A percentile compares a stretch with the other conserved stretches of the same genome.
Evolutionary conservation across 2,888 invertebrate species (phyloP).

Genomic region (Tenodera sinensis): DNA sequence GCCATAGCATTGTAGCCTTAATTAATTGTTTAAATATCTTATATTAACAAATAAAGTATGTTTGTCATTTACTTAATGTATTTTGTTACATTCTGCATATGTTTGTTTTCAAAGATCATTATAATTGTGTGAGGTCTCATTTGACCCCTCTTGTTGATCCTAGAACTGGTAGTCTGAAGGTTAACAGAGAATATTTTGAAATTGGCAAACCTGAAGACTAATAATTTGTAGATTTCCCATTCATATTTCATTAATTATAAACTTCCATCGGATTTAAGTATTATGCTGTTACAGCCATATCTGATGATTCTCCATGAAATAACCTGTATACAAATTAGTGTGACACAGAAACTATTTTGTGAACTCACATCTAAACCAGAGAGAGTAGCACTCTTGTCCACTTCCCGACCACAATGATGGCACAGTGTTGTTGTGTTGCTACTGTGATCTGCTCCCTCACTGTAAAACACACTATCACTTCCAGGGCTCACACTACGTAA

Average conservation of each 20-base stretch:
- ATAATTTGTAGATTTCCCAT: not conserved
- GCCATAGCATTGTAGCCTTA: too few relatives aligned
- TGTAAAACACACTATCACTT: slow-evolving; percentile 87
- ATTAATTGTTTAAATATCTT: too few relatives aligned
- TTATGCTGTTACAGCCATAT: not conserved
- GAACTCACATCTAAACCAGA: slow-evolving; percentile 26
- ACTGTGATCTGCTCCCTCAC: slow-evolving; percentile 55
- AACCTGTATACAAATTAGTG: not conserved
- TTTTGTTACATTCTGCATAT: too few relatives aligned
- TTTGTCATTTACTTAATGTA: too few relatives aligned
- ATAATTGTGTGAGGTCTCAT: too few relatives aligned
- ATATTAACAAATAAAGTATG: too few relatives aligned
- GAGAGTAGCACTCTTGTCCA: slow-evolving; percentile 48
- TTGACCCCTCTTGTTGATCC: too few relatives aligned
- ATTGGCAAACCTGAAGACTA: too few relatives aligned
- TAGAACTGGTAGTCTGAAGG: too few relatives aligned
- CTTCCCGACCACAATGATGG: slow-evolving; percentile 79
- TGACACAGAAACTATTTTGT: not conserved
- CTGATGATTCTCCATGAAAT: not conserved
- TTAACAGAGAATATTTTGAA: too few relatives aligned
- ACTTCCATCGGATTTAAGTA: not conserved
- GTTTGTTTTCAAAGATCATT: too few relatives aligned
- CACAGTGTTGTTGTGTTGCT: slow-evolving; percentile 48
- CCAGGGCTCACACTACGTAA: slow-evolving; percentile 86
- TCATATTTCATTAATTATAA: not conserved